Base-by-base conservation (phyloP, 2,888 invertebrate genomes). In the Phaonia tiefii region DNA sequence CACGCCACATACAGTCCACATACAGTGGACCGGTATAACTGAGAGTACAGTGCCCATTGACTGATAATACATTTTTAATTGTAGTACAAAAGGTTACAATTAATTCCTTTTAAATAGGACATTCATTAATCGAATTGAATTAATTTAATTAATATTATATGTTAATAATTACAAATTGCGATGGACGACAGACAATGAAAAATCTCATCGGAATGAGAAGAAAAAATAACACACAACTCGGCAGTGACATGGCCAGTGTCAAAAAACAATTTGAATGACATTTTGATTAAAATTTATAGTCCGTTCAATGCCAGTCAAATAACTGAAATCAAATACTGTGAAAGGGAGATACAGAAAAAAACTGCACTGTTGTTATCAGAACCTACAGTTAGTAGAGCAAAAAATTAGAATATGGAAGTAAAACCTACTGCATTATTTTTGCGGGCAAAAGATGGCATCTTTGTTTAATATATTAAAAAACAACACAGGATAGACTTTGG, bases 81-180 rank as follows among this genome's bases (percentile, higher is more conserved):
- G 63, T 63, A 63, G 20, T 22, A 22, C 63, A 63, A 63, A 63
- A 63, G 63, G 63, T 63, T 42, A 63, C 63, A 63, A 63, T 42
- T 63, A 63, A 63, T 63, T 63, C 63, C 39, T 63, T 63, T 63
- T 63, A 63, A 63, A 63, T 63, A 22, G 63, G 63, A 63, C 63
- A 63, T 63, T 63, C 63, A 22, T 63, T 63, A 63, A 63, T 63
- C 63, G 63, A 22, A 63, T 42, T 63, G 63, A 42, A 63, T 42
- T 63, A 63, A 63, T 63, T 63, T 42, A 63, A 63, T 63, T 63
- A 63, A 63, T 63, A 42, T 63, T 63, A 63, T 63, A 63, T 63
- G 63, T 63, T 63, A 63, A 63, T 63, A 63, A 63, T 63, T 42
- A 63, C 63, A 63, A 42, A 25, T 25, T 54, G 54, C 25, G 54